Conservation (phyloP, 2,797 vertebrate genomes). For the Microctenopoma stevenorrisi region DNA sequence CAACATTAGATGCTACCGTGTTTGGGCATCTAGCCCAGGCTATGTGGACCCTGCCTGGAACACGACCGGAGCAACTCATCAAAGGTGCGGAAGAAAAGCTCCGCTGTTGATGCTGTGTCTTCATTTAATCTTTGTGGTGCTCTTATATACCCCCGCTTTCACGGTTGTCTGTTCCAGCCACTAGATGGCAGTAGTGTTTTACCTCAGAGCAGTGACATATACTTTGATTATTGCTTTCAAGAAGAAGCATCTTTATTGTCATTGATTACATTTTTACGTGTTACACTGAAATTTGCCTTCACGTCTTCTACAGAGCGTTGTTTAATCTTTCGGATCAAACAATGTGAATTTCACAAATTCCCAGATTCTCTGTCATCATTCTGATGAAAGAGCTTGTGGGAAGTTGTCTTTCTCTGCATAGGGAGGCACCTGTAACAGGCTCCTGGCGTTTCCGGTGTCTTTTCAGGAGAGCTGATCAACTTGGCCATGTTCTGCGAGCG, state of each 20-base stretch:
- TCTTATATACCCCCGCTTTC: no score
- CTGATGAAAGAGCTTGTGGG: constrained; percentile 19
- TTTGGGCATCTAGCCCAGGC: constrained; percentile 97
- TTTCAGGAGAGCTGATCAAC: constrained; percentile 95
- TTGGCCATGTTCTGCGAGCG: constrained; percentile 98
- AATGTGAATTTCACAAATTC: constrained; percentile 16
- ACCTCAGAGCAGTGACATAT: constrained; percentile 20
- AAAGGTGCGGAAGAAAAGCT: constrained; percentile 82
- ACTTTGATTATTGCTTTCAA: constrained; percentile 25
- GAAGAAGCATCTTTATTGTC: no score
- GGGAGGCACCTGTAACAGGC: no score
- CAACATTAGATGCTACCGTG: constrained; percentile 94
- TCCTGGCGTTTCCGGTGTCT: constrained; percentile 18
- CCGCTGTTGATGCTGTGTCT: neutral
- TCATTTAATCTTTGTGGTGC: neutral
- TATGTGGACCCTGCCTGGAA: constrained; percentile 98
- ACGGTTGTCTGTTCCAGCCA: constrained; percentile 34
- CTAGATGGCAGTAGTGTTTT: constrained; percentile 65
- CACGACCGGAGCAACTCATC: constrained; percentile 93
- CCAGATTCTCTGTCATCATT: constrained; percentile 17
- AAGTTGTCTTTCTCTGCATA: neutral
- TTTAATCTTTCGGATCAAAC: constrained; percentile 23
- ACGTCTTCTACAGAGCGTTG: constrained; percentile 1
- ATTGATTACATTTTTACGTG: no score
- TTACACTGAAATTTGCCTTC: neutral